These are phyloP conservation scores for Poeciliopsis gracilis DNA, from an alignment of 2,797 vertebrate genomes.

Conservation along the genomic window DNA sequence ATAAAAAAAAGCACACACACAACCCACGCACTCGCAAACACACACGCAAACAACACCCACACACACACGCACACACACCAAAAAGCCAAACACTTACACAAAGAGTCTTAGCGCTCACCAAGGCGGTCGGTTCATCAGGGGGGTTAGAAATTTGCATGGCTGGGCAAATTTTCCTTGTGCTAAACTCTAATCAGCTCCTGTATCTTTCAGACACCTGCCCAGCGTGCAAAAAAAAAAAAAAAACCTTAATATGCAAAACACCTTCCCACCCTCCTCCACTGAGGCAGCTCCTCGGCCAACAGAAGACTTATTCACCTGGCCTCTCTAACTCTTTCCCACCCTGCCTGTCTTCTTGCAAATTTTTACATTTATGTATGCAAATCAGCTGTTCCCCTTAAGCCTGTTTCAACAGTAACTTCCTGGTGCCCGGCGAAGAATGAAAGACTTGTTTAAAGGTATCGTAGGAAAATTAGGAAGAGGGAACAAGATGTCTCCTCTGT, in stretches of 20 bases:
- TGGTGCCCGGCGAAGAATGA: slow-evolving; percentile 66
- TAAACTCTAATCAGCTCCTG: slow-evolving; percentile 78
- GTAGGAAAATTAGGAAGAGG: slow-evolving; percentile 13
- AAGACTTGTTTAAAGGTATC: slow-evolving; percentile 57
- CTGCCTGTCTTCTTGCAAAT: slow-evolving; percentile 80
- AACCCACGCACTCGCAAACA: slow-evolving; percentile 62
- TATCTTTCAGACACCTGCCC: slow-evolving; percentile 82
- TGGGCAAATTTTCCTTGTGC: slow-evolving; percentile 79
- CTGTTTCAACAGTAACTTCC: slow-evolving; percentile 70
- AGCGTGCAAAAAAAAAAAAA: slow-evolving; percentile 60
- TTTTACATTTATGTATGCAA: slow-evolving; percentile 80
- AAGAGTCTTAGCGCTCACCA: slow-evolving; percentile 71
- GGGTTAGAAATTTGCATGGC: slow-evolving; percentile 80
- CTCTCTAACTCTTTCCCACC: slow-evolving; percentile 65
- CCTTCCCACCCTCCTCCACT: slow-evolving; percentile 48
- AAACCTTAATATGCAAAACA: slow-evolving; percentile 81
- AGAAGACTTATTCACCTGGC: slow-evolving; percentile 81
- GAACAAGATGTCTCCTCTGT: slow-evolving; percentile 4
- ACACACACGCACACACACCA: slow-evolving; percentile 23
- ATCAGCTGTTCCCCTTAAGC: slow-evolving; percentile 71
- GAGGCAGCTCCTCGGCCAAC: slow-evolving; percentile 69
- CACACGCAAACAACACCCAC: slow-evolving; percentile 51
- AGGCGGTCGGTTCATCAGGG: slow-evolving; percentile 76
- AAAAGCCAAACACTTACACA: slow-evolving; percentile 51
- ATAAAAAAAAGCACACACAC: slow-evolving; percentile 56